These are phyloP conservation scores for Rhagonycha lutea DNA, from an alignment of 2,888 invertebrate species.

Conservation along the genomic window DNA sequence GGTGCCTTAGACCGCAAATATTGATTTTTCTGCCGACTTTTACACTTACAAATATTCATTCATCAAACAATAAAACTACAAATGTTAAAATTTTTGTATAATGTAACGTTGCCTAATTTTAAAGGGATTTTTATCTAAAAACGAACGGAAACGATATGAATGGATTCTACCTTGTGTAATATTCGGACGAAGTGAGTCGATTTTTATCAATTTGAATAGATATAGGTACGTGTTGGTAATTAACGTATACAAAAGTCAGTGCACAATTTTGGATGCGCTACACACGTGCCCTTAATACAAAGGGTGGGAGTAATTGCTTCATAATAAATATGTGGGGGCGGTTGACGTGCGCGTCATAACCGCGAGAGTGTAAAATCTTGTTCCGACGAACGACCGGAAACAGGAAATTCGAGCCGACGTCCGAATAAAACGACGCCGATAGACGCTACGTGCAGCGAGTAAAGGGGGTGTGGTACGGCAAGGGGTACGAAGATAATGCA, in stretches of 20 bases:
- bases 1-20: constrained; percentile 39
- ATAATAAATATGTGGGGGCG: constrained; percentile 38
- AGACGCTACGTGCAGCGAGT: constrained; percentile 19
- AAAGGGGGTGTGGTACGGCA: constrained; percentile 34
- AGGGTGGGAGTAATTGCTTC: constrained; percentile 24
- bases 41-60: constrained; percentile 19
- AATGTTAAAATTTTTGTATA: constrained; percentile 19
- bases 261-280: constrained; percentile 12
- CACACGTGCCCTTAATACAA: constrained; percentile 22
- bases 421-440: constrained; percentile 52
- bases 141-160: constrained; percentile 19
- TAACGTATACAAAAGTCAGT: constrained; percentile 24
- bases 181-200: not conserved
- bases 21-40: constrained; percentile 40
- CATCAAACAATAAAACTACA: constrained; percentile 8
- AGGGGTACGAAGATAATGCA: constrained; percentile 34
- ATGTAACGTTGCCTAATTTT: constrained; percentile 27
- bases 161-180: not conserved
- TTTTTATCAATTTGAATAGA: not conserved
- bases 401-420: constrained; percentile 55
- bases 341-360: constrained; percentile 50
- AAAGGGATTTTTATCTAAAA: constrained; percentile 10
- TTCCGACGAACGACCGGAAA: constrained; percentile 56
- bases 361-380: constrained; percentile 56
- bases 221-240: constrained; percentile 18